phyloP scores from a whole-genome alignment of 2,888 invertebrate species.

The Andrena haemorrhoa region DNA sequence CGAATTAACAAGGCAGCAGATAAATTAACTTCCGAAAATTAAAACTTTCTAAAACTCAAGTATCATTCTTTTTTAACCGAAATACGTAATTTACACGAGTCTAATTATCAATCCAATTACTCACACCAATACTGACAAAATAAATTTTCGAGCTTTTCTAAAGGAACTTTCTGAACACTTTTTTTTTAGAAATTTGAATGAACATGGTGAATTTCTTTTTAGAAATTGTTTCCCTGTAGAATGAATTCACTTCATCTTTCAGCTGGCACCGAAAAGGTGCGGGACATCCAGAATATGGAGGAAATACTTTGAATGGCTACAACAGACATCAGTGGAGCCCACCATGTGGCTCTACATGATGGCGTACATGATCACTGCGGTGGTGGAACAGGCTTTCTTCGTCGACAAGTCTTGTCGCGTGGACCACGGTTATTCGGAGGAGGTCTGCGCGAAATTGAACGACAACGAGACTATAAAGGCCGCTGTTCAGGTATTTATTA shows the following conservation, averaged over 20 bases:
- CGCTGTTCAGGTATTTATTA: slow-evolving; percentile 88
- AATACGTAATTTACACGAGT: no score
- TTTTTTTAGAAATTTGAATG: neutral
- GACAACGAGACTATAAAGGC: slow-evolving; percentile 87
- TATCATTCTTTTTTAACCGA: no score
- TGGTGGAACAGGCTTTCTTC: slow-evolving; percentile 92
- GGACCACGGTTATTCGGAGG: slow-evolving; percentile 89
- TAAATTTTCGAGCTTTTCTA: no score
- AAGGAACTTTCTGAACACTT: neutral
- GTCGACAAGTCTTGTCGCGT: slow-evolving; percentile 91
- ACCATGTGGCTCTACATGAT: slow-evolving; percentile 95
- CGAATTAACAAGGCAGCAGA: no score
- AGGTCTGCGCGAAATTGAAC: slow-evolving; percentile 89
- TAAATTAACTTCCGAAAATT: no score
- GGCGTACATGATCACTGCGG: slow-evolving; percentile 93
- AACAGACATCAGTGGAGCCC: slow-evolving; percentile 92
- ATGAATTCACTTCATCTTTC: neutral
- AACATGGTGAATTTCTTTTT: neutral
- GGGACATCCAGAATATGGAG: slow-evolving; percentile 1
- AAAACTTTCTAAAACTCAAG: no score
- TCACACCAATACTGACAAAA: neutral
- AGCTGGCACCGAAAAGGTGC: neutral
- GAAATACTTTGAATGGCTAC: slow-evolving; percentile 75
- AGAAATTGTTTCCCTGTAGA: neutral
- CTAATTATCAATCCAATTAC: no score